Evolutionary conservation across 2,113 vertebrate species (phyloP), one percentile per base, ranked within the genome.

Genomic region (Merops nubicus): DNA sequence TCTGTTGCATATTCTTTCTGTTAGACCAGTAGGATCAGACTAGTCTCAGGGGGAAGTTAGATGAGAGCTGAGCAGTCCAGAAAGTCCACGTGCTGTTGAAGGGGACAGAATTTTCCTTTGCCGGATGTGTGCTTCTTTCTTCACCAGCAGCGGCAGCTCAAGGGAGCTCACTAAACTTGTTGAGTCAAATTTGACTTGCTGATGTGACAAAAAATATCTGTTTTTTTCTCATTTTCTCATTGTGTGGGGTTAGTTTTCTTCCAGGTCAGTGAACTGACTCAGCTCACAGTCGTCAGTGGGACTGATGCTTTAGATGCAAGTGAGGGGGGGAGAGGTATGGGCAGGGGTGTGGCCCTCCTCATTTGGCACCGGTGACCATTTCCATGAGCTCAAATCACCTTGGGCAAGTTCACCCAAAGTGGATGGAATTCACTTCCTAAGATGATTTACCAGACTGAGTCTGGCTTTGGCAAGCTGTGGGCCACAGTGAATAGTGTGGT

Each of bases 401-500:
- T 57, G 72, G 38, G 29, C 64, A 70, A 74, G 54, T 92, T 63
- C 54, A 63, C 26, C 82, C 50, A 70, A 70, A 83, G 18, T 12
- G 70, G 75, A 34, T 74, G 64, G 56, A 93, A 88, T 77, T 76
- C 73, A 59, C n/a, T 84, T 80, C 34, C 38, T 11, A 23, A 59
- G 54, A 70, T 51, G 50, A 63, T 80, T 82, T 73, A 54, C 62
- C 85, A 78, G 57, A 69, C 43, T 70, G 43, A 88, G 31, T 53
- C 53, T 91, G 67, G 34, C 67, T 90, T 86, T 92, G 93, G 92
- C 95, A 95, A 88, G 68, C 68, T 72, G 5, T 50, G 29, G 85
- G 51, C 79, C 15, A 26, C 85, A 88, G 34, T 72, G 82, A 84
- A 47, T 78, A 67, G 50, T 53, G 85, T 78, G 76, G 79, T 92